Base-by-base conservation (phyloP, 2,888 invertebrate species). In the Agrilus biguttatus region DNA sequence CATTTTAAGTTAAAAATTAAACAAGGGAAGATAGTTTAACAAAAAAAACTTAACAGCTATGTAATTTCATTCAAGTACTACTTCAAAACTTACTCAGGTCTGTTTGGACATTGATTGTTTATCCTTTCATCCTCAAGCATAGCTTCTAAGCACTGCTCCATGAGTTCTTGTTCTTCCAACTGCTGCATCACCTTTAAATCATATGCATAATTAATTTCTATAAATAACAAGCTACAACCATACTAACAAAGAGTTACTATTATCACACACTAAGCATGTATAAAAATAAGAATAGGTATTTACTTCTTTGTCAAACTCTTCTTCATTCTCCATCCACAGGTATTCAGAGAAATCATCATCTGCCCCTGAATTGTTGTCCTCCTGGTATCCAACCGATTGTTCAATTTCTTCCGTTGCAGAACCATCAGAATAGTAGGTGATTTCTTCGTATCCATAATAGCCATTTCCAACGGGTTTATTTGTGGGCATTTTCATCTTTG, bases 291-390 rank as follows among this genome's bases (percentile, higher is more conserved):
- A 36, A 39, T 23, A n/a, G 41, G 36, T 39, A 46, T 43, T 53
- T 63, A 87, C 90, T 76, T 87, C 83, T 65, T 86, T 85, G 58
- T 92, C 90, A 60, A 90, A 90, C 59, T 90, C 90, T 57, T 92
- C 91, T 58, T 90, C 85, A 56, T 89, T 83, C 61, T 90, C 91
- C 90, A 91, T 91, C 92, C 91, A 91, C 73, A 90, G 75, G 60
- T 89, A 90, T 57, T 91, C 90, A 0, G 86, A 83, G 62, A 90
- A 91, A 65, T 90, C 89, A 44, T 78, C 77, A 39, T 74, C 77
- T 5, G 69, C 67, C 2, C 71, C 65, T 2, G 61, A 61, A 45
- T 66, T 58, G 55, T 66, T 44, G 59, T 70, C 53, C 49, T 70
- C 58, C 34, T 69, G 66, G 2, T 55, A 51, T 37, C 57, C 52